These are phyloP conservation scores for Pogonus chalceus DNA, from an alignment of 1,140 invertebrate species.

Conservation along the genomic window DNA sequence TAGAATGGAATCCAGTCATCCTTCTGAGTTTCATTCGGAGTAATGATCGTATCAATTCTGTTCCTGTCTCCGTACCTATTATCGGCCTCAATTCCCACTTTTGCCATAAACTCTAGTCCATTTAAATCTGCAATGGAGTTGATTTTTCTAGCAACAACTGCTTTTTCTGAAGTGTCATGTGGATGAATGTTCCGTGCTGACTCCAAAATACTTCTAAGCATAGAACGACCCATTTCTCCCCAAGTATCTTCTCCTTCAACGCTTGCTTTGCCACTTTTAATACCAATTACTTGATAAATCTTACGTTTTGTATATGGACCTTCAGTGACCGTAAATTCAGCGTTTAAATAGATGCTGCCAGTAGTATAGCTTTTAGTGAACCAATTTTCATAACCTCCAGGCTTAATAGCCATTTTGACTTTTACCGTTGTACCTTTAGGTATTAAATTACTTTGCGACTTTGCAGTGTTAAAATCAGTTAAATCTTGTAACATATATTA, in stretches of 20 bases:
- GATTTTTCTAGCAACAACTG: not conserved
- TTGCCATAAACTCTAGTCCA: constrained; percentile 1
- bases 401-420: constrained; percentile 3
- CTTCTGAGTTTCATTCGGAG: not conserved
- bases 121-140: constrained; percentile 3
- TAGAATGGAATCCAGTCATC: no score
- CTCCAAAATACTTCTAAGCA: constrained; percentile 7
- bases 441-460: no score
- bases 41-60: constrained; percentile 6
- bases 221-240: constrained; percentile 6
- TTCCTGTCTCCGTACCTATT: constrained; percentile 1
- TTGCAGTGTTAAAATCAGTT: no score
- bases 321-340: constrained; percentile 8
- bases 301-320: constrained; percentile 4
- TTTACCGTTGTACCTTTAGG: constrained; percentile 7
- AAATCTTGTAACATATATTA: no score
- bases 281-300: constrained; percentile 5
- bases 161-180: constrained; percentile 7
- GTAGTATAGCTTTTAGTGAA: constrained; percentile 4
- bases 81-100: constrained; percentile 3
- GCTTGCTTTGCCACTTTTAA: no score
- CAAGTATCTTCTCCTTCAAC: not conserved
- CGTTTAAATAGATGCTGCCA: constrained; percentile 7
- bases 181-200: constrained; percentile 7
- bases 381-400: constrained; percentile 8